phyloP scores from a whole-genome alignment of 2,797 vertebrate species.

The Mergus octosetaceus region DNA sequence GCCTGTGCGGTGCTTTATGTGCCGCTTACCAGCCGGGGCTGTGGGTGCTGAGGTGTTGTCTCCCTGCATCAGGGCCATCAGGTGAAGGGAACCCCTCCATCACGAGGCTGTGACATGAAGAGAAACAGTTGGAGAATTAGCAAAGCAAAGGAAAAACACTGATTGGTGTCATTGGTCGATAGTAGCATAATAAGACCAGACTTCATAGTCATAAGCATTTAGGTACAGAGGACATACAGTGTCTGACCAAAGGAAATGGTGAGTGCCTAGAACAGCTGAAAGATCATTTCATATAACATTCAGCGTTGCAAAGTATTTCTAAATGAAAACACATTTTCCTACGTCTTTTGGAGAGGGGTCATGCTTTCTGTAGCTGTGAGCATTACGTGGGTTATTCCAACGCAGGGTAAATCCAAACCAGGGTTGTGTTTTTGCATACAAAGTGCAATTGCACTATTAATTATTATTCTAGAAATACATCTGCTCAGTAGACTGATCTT shows the following conservation, averaged over 20 bases:
- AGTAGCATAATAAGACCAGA: neutral
- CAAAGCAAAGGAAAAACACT: neutral
- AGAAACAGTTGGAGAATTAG: neutral
- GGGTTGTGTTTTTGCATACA: constrained; percentile 3
- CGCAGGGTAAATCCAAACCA: neutral
- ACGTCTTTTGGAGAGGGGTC: neutral
- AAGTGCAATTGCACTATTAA: constrained; percentile 54
- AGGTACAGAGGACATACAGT: neutral
- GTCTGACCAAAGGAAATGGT: neutral
- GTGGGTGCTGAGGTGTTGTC: neutral
- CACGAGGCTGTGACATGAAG: neutral
- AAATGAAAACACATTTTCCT: neutral
- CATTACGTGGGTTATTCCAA: neutral
- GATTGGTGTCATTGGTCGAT: neutral
- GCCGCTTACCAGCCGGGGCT: neutral
- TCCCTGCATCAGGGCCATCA: neutral
- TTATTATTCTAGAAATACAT: constrained; percentile 56
- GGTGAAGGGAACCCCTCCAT: neutral
- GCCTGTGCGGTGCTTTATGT: neutral
- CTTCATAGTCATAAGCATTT: neutral
- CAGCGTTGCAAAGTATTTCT: neutral
- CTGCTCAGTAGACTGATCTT: constrained; percentile 19
- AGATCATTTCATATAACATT: neutral
- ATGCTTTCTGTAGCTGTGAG: neutral
- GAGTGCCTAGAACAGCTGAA: neutral